Evolutionary conservation across 2,888 invertebrate genomes (phyloP), one percentile per base, ranked within the genome.

Genomic region (Lasioglossum morio): DNA sequence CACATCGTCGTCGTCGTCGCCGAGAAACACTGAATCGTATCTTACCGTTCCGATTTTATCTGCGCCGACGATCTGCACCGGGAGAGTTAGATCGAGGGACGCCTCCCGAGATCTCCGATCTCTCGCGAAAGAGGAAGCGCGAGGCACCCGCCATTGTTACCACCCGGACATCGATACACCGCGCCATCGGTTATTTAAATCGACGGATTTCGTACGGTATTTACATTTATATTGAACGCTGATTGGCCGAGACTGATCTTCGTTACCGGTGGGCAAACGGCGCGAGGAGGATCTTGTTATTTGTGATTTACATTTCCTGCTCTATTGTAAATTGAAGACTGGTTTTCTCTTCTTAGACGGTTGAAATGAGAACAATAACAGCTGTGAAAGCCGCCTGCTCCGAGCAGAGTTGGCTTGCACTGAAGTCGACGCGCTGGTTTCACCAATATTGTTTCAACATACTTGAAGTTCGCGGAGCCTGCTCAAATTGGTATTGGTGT

Each of bases 11-110:
- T 27, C 46, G 19, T 23, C 78, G 70, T n/a, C 40, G n/a, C 7
- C 40, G 73, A 60, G 78, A 84, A 87, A 80, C 86, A 87, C 46
- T 46, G 79, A 83, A 84, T 85, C 84, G 66, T 77, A 40, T 53
- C 69, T 63, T 43, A 77, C 53, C 53, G 76, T 72, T 48, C 57
- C 72, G 4, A 37, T 46, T 79, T 82, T 85, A 77, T 83, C 72
- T 30, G 19, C n/a, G 1, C 30, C 66, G 72, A 30, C 34, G 57
- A 60, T 81, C 80, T 70, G 19, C 30, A 8, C 34, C 10, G 27
- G 63, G 73, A 30, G 53, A 27, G 57, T 57, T 48, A 23, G 40
- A 40, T 27, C n/a, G 40, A 19, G 63, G 19, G 12, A n/a, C 53
- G 34, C 8, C 12, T 4, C 27, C 27, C 23, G 48, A 53, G 53